Percentiles rank a stretch among this genome's conserved stretches.
These are phyloP conservation scores for Cantharis lateralis DNA, from an alignment of 2,888 invertebrate genomes.

Conservation along the genomic window DNA sequence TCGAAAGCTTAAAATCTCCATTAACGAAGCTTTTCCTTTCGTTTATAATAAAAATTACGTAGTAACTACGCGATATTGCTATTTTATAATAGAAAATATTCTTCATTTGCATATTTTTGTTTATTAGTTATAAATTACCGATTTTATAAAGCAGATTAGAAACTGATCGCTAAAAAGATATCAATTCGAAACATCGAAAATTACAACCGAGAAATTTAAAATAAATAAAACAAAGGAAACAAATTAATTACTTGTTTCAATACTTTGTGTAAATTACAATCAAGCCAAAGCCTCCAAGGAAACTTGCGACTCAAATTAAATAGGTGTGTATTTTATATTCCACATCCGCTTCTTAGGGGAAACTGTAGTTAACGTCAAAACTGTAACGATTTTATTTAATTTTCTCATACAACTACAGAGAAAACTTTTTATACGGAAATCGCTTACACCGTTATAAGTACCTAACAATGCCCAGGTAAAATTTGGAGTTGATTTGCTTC, in stretches of 20 bases:
- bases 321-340: neutral
- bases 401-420: neutral
- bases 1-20: neutral
- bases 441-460: neutral
- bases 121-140: neutral
- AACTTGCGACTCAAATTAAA: neutral
- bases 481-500: neutral
- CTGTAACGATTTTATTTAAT: neutral
- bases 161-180: neutral
- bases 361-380: neutral
- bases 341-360: neutral
- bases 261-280: neutral
- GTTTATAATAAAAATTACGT: neutral
- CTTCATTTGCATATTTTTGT: neutral
- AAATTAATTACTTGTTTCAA: neutral
- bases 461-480: neutral
- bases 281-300: neutral
- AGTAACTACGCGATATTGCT: neutral
- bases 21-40: constrained; percentile 7
- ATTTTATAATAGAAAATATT: neutral
- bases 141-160: neutral
- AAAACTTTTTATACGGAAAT: neutral
- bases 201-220: neutral
- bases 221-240: neutral
- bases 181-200: neutral